Evolutionary conservation across 2,797 vertebrate genomes (phyloP), one percentile per base, ranked within the genome.

Genomic region (Chrysocyon brachyurus): DNA sequence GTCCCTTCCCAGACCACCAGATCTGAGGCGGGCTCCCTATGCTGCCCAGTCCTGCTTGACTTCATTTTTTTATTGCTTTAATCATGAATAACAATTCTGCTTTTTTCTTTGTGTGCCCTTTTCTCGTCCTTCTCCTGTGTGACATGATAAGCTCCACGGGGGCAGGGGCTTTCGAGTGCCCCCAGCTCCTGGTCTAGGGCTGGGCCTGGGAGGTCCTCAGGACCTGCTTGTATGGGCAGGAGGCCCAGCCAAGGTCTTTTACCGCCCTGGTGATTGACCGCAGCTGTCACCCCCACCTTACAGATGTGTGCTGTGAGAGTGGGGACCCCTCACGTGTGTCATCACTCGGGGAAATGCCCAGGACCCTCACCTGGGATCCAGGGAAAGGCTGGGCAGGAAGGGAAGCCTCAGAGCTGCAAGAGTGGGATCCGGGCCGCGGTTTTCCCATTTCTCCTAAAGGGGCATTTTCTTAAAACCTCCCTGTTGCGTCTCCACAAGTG

Each of bases 71-170:
- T 36, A 16, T 46, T n/a, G 8, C 46, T 79, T 59, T n/a, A 4
- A 63, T 56, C 11, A 14, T 24, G 31, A 75, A 63, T 57, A 66
- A 36, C 31, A 31, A 28, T 36, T 31, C 49, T 24, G 19, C 6
- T n/a, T 17, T 66, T 73, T 75, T n/a, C 3, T 24, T n/a, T 8
- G 17, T 19, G 66, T 9, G 12, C 56, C 16, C 56, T 49, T 49
- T 66, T 82, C 85, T 22, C 3, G 26, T 33, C 33, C 61, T 63
- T 59, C 54, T 72, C 46, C 79, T 22, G 19, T n/a, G 70, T 16
- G 86, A 70, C 26, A 8, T 3, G 33, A 40, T 4, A 24, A 24
- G 54, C 79, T 70, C 54, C 16, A 0, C 0, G 1, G 21, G 33
- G n/a, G 5, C 33, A 10, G 61, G 54, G 70, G n/a, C 40, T 70